Evolutionary conservation across 2,113 vertebrate genomes (phyloP), one percentile per base, ranked within the genome.

Genomic region (Odocoileus virginianus): DNA sequence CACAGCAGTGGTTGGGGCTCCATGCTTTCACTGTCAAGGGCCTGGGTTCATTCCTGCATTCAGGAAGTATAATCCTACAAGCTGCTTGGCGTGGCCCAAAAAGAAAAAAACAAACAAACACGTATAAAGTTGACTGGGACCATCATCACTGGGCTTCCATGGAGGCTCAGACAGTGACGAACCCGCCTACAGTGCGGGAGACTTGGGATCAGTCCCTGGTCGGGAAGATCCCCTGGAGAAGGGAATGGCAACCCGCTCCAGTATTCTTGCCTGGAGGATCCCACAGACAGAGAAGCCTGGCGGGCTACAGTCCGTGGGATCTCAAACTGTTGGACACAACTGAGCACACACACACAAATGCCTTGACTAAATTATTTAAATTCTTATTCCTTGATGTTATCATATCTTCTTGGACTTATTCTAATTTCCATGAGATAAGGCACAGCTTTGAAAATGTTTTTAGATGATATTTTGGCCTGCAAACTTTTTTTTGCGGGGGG

Each of bases 31-130:
- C 45, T 79, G 45, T 50, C 1, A 0, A 50, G 28, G 76, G 28
- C 45, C 28, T 0, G 47, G 15, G 76, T 19, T 79, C 4, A 47
- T 33, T 50, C 45, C 28, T 47, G 27, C 28, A 4, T 50, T 43
- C 2, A 30, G 76, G 45, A 50, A 78, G 1, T 78, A 50, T 4
- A 17, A 19, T 30, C 76, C 28, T 1, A 16, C 8, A 50, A 50
- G 28, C 15, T 0, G 0, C 43, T 33, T 33, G 28, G 60, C 28
- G 30, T 0, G 30, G 60, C 30, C 30, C 30, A 16, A 7, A 33
- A 61, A 61, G 60, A 61, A 30, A 50, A 3, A 50, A 3, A 50
- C 47, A 12, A 11, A 50, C 47, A 50, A 12, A 50, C 47, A 50
- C 47, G 12, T 85, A 16, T 36, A 14, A 94, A 67, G 14, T 84